Conservation (phyloP, 1,140 invertebrate species). For the Aphis craccivora region DNA sequence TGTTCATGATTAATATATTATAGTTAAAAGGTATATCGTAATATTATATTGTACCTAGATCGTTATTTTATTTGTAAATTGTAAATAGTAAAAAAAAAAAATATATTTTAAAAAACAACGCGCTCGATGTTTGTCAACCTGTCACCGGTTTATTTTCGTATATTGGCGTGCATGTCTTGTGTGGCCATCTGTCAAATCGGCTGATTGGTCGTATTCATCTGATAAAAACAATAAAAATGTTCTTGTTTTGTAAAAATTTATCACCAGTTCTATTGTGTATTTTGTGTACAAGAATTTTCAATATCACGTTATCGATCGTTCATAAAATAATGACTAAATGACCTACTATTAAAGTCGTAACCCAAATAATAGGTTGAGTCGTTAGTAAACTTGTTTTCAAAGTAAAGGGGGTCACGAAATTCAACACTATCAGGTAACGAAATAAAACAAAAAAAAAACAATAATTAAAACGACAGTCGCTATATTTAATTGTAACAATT, state of each 20-base stretch:
- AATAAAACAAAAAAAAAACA: slow-evolving; percentile 1
- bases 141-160: slow-evolving; percentile 54
- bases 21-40: not conserved
- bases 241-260: slow-evolving; percentile 50
- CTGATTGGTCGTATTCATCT: slow-evolving; percentile 54
- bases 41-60: not conserved
- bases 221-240: slow-evolving; percentile 58
- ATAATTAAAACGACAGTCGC: not conserved
- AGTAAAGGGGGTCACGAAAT: slow-evolving; percentile 45
- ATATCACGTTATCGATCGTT: slow-evolving; percentile 49
- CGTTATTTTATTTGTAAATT: not conserved
- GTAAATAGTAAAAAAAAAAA: not conserved
- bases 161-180: slow-evolving; percentile 45
- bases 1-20: too few species aligned
- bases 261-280: slow-evolving; percentile 31
- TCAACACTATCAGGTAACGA: slow-evolving; percentile 50
- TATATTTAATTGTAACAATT: slow-evolving; percentile 27
- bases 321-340: slow-evolving; percentile 44
- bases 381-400: slow-evolving; percentile 44
- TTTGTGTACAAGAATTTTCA: slow-evolving; percentile 47
- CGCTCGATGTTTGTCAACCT: slow-evolving; percentile 51
- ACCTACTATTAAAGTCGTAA: slow-evolving; percentile 43
- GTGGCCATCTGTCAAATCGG: slow-evolving; percentile 52
- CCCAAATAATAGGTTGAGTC: slow-evolving; percentile 36
- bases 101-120: slow-evolving; percentile 24